A percentile compares a stretch with the other conserved stretches of the same genome.
Evolutionary conservation across 2,797 vertebrate species (phyloP).

Genomic region (Leucoraja ocellata): DNA sequence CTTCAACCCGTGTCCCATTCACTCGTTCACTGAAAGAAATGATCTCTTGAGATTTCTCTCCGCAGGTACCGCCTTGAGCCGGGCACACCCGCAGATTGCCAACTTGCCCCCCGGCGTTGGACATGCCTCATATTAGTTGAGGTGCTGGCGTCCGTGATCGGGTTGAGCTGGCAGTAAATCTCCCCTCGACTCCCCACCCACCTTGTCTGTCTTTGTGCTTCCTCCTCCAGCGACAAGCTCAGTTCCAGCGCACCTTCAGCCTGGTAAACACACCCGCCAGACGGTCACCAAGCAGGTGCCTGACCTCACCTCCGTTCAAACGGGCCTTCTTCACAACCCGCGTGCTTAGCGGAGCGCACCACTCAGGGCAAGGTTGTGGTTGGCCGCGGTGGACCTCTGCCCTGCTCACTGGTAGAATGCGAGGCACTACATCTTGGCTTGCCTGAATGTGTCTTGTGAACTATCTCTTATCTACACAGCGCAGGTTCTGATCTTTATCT

Average conservation of each 20-base stretch:
- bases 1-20: not conserved
- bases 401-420: not conserved
- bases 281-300: conserved; percentile 46
- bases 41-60: not conserved
- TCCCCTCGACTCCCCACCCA: not conserved
- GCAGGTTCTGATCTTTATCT: no score
- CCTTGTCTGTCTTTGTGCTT: conserved; percentile 42
- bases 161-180: not conserved
- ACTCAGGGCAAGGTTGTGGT: not conserved
- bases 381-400: not conserved
- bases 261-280: conserved; percentile 49
- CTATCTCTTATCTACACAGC: not conserved
- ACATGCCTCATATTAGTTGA: not conserved
- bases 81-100: not conserved
- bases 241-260: conserved; percentile 49
- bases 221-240: conserved; percentile 51
- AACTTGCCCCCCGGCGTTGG: not conserved
- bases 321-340: not conserved
- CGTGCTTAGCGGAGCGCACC: no score
- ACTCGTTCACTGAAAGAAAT: no score
- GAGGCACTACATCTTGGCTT: not conserved
- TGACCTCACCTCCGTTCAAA: not conserved
- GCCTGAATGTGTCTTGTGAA: no score
- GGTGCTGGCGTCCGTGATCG: not conserved
- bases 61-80: not conserved